phyloP scores from a whole-genome alignment of 2,113 vertebrate species.

The Ailuropoda melanoleuca region DNA sequence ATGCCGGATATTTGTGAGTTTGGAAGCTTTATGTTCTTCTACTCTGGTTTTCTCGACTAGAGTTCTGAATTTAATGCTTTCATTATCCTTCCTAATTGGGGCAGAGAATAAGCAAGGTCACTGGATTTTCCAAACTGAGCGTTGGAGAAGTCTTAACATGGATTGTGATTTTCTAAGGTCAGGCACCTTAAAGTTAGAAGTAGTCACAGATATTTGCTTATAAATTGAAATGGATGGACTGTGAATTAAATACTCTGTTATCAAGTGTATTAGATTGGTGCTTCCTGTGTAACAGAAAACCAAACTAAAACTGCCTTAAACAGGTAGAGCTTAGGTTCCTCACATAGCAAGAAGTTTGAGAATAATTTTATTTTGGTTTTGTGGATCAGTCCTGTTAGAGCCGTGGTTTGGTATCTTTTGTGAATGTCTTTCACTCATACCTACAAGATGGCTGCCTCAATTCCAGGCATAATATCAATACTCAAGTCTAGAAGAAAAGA shows the following conservation, averaged over 20 bases:
- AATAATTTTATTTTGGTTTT: not conserved
- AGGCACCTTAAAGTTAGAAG: not conserved
- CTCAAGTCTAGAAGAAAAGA: not conserved
- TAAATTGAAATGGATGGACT: not conserved
- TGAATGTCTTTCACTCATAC: not conserved
- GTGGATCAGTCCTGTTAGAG: not conserved
- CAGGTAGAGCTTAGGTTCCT: not conserved
- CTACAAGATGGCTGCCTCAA: not conserved
- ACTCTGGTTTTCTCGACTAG: not conserved
- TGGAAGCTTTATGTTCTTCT: conserved; percentile 7
- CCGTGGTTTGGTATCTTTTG: not conserved
- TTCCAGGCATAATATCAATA: not conserved
- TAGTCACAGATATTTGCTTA: not conserved
- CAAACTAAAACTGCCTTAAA: not conserved
- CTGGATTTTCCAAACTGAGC: not conserved
- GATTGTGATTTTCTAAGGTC: not conserved
- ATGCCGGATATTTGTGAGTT: not conserved
- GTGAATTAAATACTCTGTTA: not conserved
- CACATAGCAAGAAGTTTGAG: not conserved
- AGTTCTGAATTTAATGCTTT: conserved; percentile 8
- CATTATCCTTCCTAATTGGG: not conserved
- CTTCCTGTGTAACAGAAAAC: not conserved
- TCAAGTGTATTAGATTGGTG: not conserved
- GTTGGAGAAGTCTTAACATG: not conserved
- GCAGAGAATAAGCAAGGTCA: not conserved